Evolutionary conservation across 2,888 invertebrate species (phyloP).

Genomic region (Tetranychus piercei): DNA sequence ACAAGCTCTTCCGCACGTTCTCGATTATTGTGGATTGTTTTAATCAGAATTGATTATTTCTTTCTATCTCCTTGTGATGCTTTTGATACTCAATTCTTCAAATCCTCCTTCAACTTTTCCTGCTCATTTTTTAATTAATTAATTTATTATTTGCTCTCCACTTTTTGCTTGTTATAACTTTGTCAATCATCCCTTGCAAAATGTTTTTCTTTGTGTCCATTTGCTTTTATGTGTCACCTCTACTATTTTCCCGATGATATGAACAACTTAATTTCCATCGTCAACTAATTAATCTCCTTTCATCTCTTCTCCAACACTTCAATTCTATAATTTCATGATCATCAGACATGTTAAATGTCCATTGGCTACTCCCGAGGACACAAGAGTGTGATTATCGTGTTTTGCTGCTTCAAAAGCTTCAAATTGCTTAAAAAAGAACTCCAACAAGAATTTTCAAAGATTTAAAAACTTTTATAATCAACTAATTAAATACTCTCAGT

Average conservation of each 20-base stretch:
- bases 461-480: neutral
- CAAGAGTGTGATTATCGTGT: constrained; percentile 4
- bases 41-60: neutral
- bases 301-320: neutral
- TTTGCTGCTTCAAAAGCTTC: neutral
- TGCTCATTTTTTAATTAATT: neutral
- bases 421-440: neutral
- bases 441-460: neutral
- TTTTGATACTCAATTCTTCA: neutral
- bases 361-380: constrained; percentile 15
- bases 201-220: neutral
- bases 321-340: neutral
- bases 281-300: constrained; percentile 6
- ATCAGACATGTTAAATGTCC: constrained; percentile 7
- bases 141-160: neutral
- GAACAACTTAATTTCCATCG: neutral
- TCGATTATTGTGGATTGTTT: neutral
- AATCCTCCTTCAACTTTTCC: neutral
- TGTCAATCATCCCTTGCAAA: constrained; percentile 1
- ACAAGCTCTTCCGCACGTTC: neutral
- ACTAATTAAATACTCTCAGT: neutral
- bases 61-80: neutral
- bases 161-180: neutral
- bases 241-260: neutral
- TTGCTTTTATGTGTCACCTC: neutral